A percentile compares a stretch with the other conserved stretches of the same genome.
These are phyloP conservation scores for Phymastichus coffea DNA, from an alignment of 1,140 invertebrate species.

Conservation along the genomic window DNA sequence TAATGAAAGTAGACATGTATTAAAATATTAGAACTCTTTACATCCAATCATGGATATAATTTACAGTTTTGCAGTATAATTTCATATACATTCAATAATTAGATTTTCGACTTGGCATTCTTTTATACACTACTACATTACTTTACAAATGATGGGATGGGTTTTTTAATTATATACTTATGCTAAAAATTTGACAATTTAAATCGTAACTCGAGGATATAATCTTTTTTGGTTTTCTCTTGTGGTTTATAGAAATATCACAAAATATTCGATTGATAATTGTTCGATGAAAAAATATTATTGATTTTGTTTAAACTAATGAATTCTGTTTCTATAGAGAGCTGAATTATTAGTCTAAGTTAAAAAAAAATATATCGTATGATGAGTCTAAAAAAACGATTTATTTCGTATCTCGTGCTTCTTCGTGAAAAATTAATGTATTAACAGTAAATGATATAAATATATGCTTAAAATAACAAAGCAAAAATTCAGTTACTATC, in stretches of 20 bases:
- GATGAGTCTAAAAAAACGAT: no score
- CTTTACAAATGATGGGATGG: conserved; percentile 16
- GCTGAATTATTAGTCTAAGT: background rate
- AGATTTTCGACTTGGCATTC: conserved; percentile 13
- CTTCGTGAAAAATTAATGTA: background rate
- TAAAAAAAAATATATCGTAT: background rate
- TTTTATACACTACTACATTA: conserved; percentile 23
- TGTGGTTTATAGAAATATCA: conserved; percentile 10
- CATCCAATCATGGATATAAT: conserved; percentile 23
- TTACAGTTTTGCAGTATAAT: conserved; percentile 6
- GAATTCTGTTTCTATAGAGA: conserved; percentile 10
- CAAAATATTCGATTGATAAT: conserved; percentile 2
- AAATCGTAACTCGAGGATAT: background rate
- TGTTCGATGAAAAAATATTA: conserved; percentile 7
- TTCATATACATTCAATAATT: conserved; percentile 17
- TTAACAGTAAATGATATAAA: conserved; percentile 4
- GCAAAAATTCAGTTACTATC: background rate
- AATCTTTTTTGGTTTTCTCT: conserved; percentile 14
- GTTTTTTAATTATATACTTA: conserved; percentile 18
- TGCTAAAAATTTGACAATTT: conserved; percentile 21
- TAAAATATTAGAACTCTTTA: conserved; percentile 27
- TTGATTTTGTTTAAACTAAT: conserved; percentile 2
- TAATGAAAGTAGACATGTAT: background rate
- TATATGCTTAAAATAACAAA: background rate
- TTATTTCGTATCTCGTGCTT: no score